Base-by-base conservation (phyloP, 2,113 vertebrate genomes). In the Cygnus buccinator region DNA sequence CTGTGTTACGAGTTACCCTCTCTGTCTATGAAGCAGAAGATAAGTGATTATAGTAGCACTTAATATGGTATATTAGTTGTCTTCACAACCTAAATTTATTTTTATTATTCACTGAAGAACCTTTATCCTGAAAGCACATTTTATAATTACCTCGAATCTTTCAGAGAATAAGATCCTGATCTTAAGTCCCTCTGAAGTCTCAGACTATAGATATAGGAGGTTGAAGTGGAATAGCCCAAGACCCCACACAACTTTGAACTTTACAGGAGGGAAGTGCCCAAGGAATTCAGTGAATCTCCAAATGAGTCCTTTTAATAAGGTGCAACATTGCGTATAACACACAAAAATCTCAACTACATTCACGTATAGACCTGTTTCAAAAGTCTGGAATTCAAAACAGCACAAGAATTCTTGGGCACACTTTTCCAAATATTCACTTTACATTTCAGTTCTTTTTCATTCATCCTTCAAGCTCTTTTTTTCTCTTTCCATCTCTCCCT, bases 141-240 rank as follows among this genome's bases (percentile, higher is more conserved):
- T 68, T 62, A 19, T 13, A 74, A 10, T 71, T 16, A n/a, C 21
- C 28, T 54, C 59, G 37, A n/a, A 46, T 63, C 12, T 43, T 70
- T 5, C 50, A 74, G 22, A 46, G 12, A 41, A 4, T 35, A 73
- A 80, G 37, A 71, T 4, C 11, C 6, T 35, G 29, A 15, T 79
- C 10, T 75, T 72, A 91, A 61, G 8, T 48, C 17, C 5, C 6
- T 85, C 13, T 23, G 62, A 75, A 81, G 3, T 48, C 68, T 10
- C 29, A 72, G 37, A 63, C 5, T 1, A 1, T 10, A 21, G 2
- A 3, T n/a, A 4, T 29, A 62, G 44, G 7, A 21, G 11, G 19
- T 17, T 79, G 48, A 85, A 80, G 8, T 18, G 11, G 54, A 80
- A 76, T 19, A 35, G 25, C 1, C 7, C 12, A 62, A 76, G 28